Base-by-base conservation (phyloP, 2,888 invertebrate genomes). In the Watsonalla cultraria region DNA sequence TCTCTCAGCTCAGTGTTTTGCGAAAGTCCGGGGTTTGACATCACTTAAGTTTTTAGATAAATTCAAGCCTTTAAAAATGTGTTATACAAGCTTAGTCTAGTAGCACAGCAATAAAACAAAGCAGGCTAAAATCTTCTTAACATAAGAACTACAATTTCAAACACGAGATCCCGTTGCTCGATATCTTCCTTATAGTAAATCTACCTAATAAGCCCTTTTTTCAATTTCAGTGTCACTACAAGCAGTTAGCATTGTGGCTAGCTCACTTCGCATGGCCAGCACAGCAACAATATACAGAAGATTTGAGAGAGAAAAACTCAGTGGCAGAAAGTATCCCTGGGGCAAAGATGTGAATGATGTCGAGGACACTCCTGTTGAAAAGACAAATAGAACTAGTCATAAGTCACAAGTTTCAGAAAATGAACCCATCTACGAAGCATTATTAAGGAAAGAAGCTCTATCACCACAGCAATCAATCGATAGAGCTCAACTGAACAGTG, bases 281-380 rank as follows among this genome's bases (percentile, higher is more conserved):
- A 93, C 94, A 45, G 94, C 95, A 13, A 93, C 94, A 34, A 86
- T 93, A 33, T 96, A 94, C 71, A 94, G 96, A 80, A 92, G 95
- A 72, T 96, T 96, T 72, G 95, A 95, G 82, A 93, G 95, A 62
- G 95, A 96, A 82, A 94, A 95, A 68, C 72, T 94, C 39, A 93
- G 93, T 52, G 96, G 96, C 0, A 92, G 93, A 49, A 92, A 91
- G 70, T 94, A 95, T 78, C 96, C 96, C 2, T 96, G 96, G 96
- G 92, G 92, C 24, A 67, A 68, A 45, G 66, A 66, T 37, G 51
- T 58, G 7, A 64, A 74, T 46, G 56, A 65, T n/a, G 53, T 64
- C 5, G 65, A 73, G 34, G 67, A 72, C 14, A 90, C 85, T 50
- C 70, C 77, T 4, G 74, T 80, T n/a, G 82, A 86, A 60, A 69